Evolutionary conservation across 2,797 vertebrate species (phyloP).

Genomic region (Botia almorhae): DNA sequence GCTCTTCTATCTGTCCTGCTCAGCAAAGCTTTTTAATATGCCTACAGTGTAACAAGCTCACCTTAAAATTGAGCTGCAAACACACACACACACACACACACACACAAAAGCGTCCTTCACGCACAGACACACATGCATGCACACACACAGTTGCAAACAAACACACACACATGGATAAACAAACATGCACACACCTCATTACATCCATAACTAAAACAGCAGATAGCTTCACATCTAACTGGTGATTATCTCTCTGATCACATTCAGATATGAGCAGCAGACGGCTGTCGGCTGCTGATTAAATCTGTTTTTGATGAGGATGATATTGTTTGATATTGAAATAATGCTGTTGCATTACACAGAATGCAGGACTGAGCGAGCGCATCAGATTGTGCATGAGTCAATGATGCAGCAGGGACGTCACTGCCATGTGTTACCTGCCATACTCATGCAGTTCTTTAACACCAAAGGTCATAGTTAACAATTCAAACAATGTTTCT

Average conservation of each 20-base stretch:
- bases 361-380: constrained; percentile 8
- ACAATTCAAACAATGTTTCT: not conserved
- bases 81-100: constrained; percentile 9
- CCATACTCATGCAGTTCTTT: constrained; percentile 5
- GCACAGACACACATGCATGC: not conserved
- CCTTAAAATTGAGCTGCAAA: constrained; percentile 38
- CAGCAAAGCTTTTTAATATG: constrained; percentile 49
- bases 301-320: constrained; percentile 40
- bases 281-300: constrained; percentile 31
- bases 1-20: constrained; percentile 23
- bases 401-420: constrained; percentile 26
- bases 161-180: constrained; percentile 15
- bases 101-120: not conserved
- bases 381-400: not conserved
- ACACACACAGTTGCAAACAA: not conserved
- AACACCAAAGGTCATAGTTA: constrained; percentile 21
- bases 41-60: not conserved
- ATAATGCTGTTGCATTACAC: constrained; percentile 37
- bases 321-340: constrained; percentile 45
- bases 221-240: constrained; percentile 18
- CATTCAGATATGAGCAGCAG: constrained; percentile 15
- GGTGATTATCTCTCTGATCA: constrained; percentile 33
- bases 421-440: not conserved
- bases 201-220: constrained; percentile 8
- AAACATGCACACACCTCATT: not conserved